phyloP scores from a whole-genome alignment of 2,113 vertebrate species.

The Nerophis lumbriciformis region DNA sequence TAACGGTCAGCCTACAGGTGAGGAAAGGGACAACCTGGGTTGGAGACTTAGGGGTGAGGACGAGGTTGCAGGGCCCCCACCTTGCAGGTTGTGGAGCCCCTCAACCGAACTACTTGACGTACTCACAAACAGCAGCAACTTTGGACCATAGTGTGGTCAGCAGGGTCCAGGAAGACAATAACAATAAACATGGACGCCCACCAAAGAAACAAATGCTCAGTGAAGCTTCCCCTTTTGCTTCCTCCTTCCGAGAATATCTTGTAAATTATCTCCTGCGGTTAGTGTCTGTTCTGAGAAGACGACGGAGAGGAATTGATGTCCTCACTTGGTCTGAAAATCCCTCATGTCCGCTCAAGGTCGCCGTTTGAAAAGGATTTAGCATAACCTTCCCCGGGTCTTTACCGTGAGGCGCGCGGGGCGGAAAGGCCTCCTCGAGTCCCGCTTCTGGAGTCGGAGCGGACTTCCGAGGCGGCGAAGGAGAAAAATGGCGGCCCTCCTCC shows the following conservation, averaged over 20 bases:
- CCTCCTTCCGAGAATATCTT: constrained; percentile 64
- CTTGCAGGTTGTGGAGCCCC: neutral
- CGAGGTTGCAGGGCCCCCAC: constrained; percentile 28
- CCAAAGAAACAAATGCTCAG: constrained; percentile 39
- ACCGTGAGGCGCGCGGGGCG: constrained; percentile 35
- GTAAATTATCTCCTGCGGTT: constrained; percentile 48
- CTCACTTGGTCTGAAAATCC: constrained; percentile 38
- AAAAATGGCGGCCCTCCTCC: constrained; percentile 77
- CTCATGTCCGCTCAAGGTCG: constrained; percentile 42
- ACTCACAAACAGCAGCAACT: constrained; percentile 64
- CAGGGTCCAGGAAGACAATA: constrained; percentile 14
- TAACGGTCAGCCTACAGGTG: constrained; percentile 23
- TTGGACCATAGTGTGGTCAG: constrained; percentile 56
- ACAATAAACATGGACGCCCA: constrained; percentile 12
- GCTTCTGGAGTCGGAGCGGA: constrained; percentile 55
- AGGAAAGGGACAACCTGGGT: constrained; percentile 3
- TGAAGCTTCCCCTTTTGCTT: constrained; percentile 71
- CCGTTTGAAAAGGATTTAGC: constrained; percentile 7
- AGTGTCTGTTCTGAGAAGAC: constrained; percentile 43
- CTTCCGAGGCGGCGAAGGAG: constrained; percentile 60
- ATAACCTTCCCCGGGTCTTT: constrained; percentile 13
- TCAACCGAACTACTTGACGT: constrained; percentile 45
- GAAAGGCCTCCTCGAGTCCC: constrained; percentile 38
- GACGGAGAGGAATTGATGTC: constrained; percentile 50
- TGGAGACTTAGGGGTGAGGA: constrained; percentile 9